These are phyloP conservation scores for Agonopterix subpropinquella DNA, from an alignment of 2,888 invertebrate genomes.

Conservation along the genomic window DNA sequence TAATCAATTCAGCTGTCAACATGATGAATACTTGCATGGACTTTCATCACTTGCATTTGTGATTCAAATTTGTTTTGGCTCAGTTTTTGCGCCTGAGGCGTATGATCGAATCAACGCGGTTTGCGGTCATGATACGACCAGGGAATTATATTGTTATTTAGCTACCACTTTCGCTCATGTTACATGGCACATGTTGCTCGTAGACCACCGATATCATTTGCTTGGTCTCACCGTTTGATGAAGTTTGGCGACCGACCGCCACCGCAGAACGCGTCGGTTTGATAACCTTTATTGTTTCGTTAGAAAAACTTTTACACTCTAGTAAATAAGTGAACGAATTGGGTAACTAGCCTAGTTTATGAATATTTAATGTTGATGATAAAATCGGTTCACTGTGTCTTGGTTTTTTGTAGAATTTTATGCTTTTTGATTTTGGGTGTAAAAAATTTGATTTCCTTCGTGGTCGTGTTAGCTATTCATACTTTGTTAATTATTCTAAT, in stretches of 20 bases:
- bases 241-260: too few relatives aligned
- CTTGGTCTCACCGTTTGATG: too few relatives aligned
- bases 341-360: neutral
- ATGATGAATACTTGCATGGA: conserved; percentile 10
- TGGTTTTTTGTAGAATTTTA: neutral
- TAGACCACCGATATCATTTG: too few relatives aligned
- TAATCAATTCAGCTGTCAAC: conserved; percentile 5
- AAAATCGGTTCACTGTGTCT: conserved; percentile 1
- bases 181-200: too few relatives aligned
- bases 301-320: conserved; percentile 8
- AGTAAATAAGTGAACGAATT: conserved; percentile 2
- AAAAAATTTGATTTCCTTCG: neutral
- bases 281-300: neutral
- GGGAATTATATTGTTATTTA: neutral
- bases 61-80: conserved; percentile 5
- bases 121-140: too few relatives aligned
- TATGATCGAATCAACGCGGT: too few relatives aligned
- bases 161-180: too few relatives aligned
- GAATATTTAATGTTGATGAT: neutral
- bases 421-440: neutral
- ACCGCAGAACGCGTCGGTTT: neutral
- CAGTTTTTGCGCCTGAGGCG: conserved; percentile 2
- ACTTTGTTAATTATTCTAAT: too few relatives aligned
- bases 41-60: conserved; percentile 10
- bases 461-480: too few relatives aligned